phyloP scores from a whole-genome alignment of 2,888 invertebrate genomes.

The Agrilus cyanescens region DNA sequence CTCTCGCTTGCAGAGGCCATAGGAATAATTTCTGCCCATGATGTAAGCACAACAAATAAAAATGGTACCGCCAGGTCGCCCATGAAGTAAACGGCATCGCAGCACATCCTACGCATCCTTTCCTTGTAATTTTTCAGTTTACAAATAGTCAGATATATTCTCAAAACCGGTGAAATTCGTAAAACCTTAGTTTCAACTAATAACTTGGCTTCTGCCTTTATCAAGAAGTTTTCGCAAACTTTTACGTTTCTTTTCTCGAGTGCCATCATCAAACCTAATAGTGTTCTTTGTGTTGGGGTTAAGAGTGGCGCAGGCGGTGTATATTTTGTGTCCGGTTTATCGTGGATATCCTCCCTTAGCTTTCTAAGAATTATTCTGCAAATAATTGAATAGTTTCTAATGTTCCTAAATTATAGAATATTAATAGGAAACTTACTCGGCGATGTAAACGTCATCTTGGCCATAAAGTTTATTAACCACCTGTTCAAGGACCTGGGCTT shows the following conservation, averaged over 20 bases:
- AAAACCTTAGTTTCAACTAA: constrained; percentile 11
- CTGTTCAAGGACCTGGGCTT: too few species aligned
- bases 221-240: constrained; percentile 21
- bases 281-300: constrained; percentile 33
- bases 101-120: constrained; percentile 34
- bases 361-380: constrained; percentile 23
- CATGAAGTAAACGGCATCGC: constrained; percentile 36
- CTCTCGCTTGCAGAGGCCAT: too few species aligned
- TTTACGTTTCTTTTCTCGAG: constrained; percentile 24
- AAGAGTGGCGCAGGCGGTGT: constrained; percentile 38
- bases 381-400: not conserved
- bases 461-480: too few species aligned
- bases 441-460: too few species aligned
- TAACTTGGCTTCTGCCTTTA: constrained; percentile 19
- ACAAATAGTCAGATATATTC: constrained; percentile 25
- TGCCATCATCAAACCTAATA: constrained; percentile 30
- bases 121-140: constrained; percentile 30
- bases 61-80: constrained; percentile 29
- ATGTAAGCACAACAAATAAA: not conserved
- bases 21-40: too few species aligned
- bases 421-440: too few species aligned
- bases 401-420: too few species aligned
- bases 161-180: constrained; percentile 18
- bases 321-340: constrained; percentile 28
- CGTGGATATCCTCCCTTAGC: constrained; percentile 18